Evolutionary conservation across 2,888 invertebrate genomes (phyloP).

Genomic region (Congeria kusceri): DNA sequence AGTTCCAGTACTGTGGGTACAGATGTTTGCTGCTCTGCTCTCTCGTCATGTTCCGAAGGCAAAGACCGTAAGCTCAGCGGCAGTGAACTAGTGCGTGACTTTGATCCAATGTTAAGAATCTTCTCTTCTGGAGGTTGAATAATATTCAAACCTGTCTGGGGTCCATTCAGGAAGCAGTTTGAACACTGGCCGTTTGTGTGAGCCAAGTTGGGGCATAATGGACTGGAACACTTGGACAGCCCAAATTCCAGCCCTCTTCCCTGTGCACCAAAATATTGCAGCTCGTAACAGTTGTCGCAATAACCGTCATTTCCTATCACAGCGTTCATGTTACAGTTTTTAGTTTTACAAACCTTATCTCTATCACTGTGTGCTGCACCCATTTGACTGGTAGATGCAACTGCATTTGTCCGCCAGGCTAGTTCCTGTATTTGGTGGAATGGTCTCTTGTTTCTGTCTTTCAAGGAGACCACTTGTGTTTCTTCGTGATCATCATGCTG

Average conservation of each 20-base stretch:
- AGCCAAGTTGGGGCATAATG: constrained; percentile 18
- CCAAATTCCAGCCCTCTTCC: background rate
- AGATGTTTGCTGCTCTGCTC: background rate
- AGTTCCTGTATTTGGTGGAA: background rate
- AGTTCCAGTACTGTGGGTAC: background rate
- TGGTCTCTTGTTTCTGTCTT: background rate
- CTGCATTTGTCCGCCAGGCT: background rate
- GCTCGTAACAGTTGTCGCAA: constrained; percentile 59
- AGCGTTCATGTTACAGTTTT: constrained; percentile 46
- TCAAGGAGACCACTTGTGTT: constrained; percentile 3
- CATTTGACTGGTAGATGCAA: too few species aligned
- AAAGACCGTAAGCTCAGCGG: constrained; percentile 13
- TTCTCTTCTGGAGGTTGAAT: constrained; percentile 20
- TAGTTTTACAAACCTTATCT: constrained; percentile 39
- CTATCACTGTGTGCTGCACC: constrained; percentile 14
- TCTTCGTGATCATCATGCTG: background rate
- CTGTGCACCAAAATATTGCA: constrained; percentile 24
- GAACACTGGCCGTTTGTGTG: constrained; percentile 32
- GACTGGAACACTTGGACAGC: constrained; percentile 18
- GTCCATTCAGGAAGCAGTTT: constrained; percentile 46
- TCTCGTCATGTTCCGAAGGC: constrained; percentile 31
- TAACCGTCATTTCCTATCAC: constrained; percentile 49
- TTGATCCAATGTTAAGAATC: constrained; percentile 28
- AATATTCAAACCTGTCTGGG: constrained; percentile 33
- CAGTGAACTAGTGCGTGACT: background rate